Conservation (phyloP, 2,888 invertebrate genomes). For the Anoplius nigerrimus region DNA sequence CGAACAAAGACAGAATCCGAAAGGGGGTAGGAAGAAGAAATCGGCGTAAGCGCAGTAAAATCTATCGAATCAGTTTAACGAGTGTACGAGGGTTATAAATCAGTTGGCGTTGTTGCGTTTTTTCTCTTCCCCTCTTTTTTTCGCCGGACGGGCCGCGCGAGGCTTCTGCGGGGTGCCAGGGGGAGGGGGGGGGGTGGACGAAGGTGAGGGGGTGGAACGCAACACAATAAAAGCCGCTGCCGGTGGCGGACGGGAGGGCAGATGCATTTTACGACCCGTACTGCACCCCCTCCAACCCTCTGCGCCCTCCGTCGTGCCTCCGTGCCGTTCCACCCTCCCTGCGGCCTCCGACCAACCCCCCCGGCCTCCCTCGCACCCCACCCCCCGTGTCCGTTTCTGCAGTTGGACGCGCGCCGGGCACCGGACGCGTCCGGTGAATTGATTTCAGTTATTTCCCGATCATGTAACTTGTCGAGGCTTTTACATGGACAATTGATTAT, state of each 20-base stretch:
- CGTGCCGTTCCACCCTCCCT: constrained; percentile 12
- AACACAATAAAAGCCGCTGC: constrained; percentile 61
- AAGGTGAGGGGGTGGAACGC: constrained; percentile 46
- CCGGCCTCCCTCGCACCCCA: constrained; percentile 7
- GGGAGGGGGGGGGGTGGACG: constrained; percentile 24
- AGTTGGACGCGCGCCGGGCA: constrained; percentile 44
- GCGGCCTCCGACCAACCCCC: constrained; percentile 12
- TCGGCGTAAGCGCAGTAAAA: constrained; percentile 67
- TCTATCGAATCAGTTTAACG: constrained; percentile 74
- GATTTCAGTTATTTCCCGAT: constrained; percentile 63
- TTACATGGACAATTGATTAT: constrained; percentile 65
- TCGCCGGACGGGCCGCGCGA: constrained; percentile 41
- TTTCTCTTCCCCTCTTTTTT: constrained; percentile 39
- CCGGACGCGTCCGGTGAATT: constrained; percentile 56
- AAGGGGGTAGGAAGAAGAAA: constrained; percentile 46
- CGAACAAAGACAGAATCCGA: constrained; percentile 15
- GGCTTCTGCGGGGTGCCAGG: constrained; percentile 25
- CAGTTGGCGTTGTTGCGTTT: constrained; percentile 56
- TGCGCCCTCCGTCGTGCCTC: constrained; percentile 18
- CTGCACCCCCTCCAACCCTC: constrained; percentile 44
- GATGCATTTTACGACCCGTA: constrained; percentile 68
- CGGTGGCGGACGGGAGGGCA: constrained; percentile 54
- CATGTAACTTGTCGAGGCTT: constrained; percentile 59
- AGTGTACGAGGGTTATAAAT: constrained; percentile 70
- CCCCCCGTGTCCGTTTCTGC: constrained; percentile 29